Percentiles rank a stretch among this genome's conserved stretches.
phyloP scores from a whole-genome alignment of 1,140 invertebrate genomes.

The Heterodera schachtii region DNA sequence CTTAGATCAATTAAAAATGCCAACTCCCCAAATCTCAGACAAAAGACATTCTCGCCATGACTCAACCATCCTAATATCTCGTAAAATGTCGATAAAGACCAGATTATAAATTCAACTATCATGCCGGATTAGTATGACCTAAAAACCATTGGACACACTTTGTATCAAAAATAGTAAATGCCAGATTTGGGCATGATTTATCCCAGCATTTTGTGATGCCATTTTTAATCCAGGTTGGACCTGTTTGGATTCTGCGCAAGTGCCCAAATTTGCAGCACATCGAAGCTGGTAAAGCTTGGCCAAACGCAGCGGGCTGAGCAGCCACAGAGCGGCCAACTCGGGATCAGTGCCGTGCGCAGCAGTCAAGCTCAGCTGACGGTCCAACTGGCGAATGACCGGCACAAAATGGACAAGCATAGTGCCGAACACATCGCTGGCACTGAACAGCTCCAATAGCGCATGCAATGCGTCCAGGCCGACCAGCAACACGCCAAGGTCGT shows the following conservation, averaged over 20 bases:
- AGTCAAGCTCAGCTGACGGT: conserved; percentile 47
- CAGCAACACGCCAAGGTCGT: conserved; percentile 57
- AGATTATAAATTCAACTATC: no score
- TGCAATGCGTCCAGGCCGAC: conserved; percentile 62
- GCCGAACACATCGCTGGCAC: conserved; percentile 50
- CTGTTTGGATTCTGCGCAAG: conserved; percentile 56
- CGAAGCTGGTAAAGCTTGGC: conserved; percentile 62
- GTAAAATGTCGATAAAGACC: no score
- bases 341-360: conserved; percentile 41
- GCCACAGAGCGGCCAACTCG: conserved; percentile 63
- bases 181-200: no score
- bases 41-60: no score
- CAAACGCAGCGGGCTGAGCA: conserved; percentile 54
- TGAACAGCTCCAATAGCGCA: conserved; percentile 54
- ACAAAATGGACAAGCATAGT: conserved; percentile 55
- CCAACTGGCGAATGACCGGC: conserved; percentile 61
- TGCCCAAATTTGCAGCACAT: conserved; percentile 56
- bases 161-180: no score
- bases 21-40: no score
- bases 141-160: no score
- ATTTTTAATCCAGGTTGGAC: conserved; percentile 15
- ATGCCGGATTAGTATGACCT: no score
- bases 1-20: no score
- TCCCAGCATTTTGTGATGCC: no score
- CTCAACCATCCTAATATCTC: no score